phyloP scores from a whole-genome alignment of 2,797 vertebrate genomes.

The Silurus aristotelis region DNA sequence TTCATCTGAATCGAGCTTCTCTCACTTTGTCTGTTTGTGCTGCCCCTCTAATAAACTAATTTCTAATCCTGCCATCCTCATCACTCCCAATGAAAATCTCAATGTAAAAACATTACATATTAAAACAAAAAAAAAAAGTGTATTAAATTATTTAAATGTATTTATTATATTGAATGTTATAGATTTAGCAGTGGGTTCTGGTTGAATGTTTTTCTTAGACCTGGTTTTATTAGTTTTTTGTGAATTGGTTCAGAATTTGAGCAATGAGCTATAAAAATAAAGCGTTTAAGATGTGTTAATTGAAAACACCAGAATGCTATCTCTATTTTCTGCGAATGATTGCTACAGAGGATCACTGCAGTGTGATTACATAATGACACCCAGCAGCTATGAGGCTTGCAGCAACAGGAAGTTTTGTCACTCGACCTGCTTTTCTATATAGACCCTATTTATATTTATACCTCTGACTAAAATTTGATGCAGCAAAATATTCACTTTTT shows the following conservation, averaged over 20 bases:
- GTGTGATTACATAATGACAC: neutral
- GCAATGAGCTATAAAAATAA: neutral
- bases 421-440: neutral
- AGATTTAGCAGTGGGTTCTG: neutral
- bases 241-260: neutral
- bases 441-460: neutral
- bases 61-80: too few species aligned
- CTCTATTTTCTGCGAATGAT: neutral
- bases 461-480: neutral
- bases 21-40: too few species aligned
- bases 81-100: too few species aligned
- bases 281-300: too few species aligned
- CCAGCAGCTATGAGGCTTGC: neutral
- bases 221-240: neutral
- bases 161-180: neutral
- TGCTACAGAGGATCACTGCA: too few species aligned
- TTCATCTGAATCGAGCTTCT: too few species aligned
- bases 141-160: neutral
- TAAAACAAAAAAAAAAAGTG: neutral
- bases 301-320: neutral
- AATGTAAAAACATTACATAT: too few species aligned
- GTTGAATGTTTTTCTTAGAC: neutral
- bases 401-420: neutral
- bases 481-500: neutral
- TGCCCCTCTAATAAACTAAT: too few species aligned